These are phyloP conservation scores for Saccostrea glomerata DNA, from an alignment of 1,140 invertebrate genomes.

Conservation along the genomic window DNA sequence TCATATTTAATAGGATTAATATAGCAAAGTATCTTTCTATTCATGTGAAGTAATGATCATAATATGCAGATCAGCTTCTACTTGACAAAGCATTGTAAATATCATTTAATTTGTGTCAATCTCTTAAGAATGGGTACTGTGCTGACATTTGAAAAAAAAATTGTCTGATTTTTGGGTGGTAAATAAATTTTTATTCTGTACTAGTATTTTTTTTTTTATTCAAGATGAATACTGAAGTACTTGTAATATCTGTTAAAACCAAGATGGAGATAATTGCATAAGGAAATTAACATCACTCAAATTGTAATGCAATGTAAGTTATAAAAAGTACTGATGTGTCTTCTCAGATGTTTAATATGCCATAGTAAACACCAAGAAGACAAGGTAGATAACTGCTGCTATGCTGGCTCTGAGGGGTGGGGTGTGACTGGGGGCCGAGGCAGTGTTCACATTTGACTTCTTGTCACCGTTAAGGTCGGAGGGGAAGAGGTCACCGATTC, in stretches of 20 bases:
- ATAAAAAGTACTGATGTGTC: neutral
- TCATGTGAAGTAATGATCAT: too few relatives aligned
- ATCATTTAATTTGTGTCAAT: neutral
- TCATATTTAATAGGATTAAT: too few relatives aligned
- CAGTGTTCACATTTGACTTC: neutral
- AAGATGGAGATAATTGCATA: neutral
- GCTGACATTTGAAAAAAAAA: too few relatives aligned
- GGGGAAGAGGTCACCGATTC: neutral
- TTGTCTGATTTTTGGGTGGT: too few relatives aligned
- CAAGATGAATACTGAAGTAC: too few relatives aligned
- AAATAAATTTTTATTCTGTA: slow-evolving; percentile 3
- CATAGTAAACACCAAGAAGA: neutral
- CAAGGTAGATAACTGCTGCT: neutral
- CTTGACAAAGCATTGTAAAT: neutral
- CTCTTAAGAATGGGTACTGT: too few relatives aligned
- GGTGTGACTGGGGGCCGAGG: neutral
- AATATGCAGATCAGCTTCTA: too few relatives aligned
- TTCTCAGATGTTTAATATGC: neutral
- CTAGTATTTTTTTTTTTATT: too few relatives aligned
- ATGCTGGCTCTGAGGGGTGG: neutral
- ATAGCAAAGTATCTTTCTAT: too few relatives aligned
- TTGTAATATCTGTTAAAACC: too few relatives aligned
- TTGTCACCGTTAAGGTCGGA: neutral
- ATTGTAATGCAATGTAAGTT: neutral
- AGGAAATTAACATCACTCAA: too few relatives aligned